Percentiles rank a stretch among this genome's conserved stretches.
These are phyloP conservation scores for Schizothorax lantsangensis DNA, from an alignment of 2,797 vertebrate genomes.

Conservation along the genomic window DNA sequence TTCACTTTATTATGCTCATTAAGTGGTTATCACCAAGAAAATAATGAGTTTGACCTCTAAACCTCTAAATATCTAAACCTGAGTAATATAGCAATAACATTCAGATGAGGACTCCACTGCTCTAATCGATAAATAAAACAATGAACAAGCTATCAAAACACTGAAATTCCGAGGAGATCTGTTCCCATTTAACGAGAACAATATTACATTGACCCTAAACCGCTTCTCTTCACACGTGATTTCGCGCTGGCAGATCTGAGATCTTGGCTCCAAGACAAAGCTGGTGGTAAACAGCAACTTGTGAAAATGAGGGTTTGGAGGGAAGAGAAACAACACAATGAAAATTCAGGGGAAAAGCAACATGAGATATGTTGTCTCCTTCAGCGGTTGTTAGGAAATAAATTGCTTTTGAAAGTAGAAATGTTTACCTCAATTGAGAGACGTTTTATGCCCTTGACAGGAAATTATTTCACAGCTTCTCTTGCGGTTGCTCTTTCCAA, in stretches of 20 bases:
- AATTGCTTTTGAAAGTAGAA: constrained; percentile 81
- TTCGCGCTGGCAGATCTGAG: constrained; percentile 70
- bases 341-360: constrained; percentile 75
- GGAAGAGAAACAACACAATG: constrained; percentile 66
- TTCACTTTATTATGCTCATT: neutral
- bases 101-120: neutral
- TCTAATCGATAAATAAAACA: constrained; percentile 12
- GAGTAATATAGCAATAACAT: constrained; percentile 3
- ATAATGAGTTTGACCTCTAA: neutral
- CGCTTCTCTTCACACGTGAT: constrained; percentile 71
- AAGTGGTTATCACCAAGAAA: neutral
- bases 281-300: constrained; percentile 67
- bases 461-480: constrained; percentile 77
- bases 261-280: constrained; percentile 62
- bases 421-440: constrained; percentile 79
- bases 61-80: neutral
- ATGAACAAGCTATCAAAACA: constrained; percentile 3
- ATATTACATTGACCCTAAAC: constrained; percentile 74
- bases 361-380: constrained; percentile 79
- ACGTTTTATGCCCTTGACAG: constrained; percentile 77
- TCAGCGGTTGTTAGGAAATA: constrained; percentile 78
- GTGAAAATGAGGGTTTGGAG: constrained; percentile 60
- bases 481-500: constrained; percentile 74
- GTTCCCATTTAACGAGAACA: constrained; percentile 65
- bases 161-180: constrained; percentile 61